Base-by-base conservation (phyloP, 2,888 invertebrate genomes). In the Osmoderma eremita region DNA sequence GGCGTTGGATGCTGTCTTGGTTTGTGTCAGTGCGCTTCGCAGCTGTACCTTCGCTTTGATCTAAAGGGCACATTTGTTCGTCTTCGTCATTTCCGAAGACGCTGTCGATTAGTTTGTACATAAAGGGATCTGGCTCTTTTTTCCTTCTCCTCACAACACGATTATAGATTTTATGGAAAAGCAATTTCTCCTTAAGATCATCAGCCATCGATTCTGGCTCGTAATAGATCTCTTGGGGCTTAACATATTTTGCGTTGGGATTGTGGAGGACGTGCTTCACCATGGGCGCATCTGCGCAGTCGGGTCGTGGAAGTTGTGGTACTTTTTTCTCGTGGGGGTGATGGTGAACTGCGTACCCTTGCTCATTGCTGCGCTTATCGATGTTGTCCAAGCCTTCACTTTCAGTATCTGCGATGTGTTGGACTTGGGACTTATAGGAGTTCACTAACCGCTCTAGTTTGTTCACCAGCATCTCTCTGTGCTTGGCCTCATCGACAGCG, bases 131-230 rank as follows among this genome's bases (percentile, higher is more conserved):
- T 4, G 49, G 65, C 8, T 41, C 36, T 39, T 61, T 68, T 17
- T 65, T 64, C 12, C 64, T 48, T 42, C 49, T 63, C 30, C 63
- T 61, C 45, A 68, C 51, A n/a, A 68, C 64, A 12, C 58, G 41
- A 18, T 68, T 61, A 61, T 68, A 68, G 6, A 68, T 45, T 22
- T 65, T 64, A 6, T 65, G 41, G 20, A 68, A 61, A 8, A 68
- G 42, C 6, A 68, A 22, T 20, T 53, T 56, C 13, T 68, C 68
- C 10, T 68, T 68, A 1, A 68, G 36, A 15, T 61, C 53, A 30
- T 68, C 68, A 10, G 51, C 64, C 48, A 68, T 54, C 1, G 68
- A 68, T 51, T 68, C 68, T 4, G 58, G 50, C 6, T 68, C 68
- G 24, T 63, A 56, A 22, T 61, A 68, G 1, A 56, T 53, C 51